Evolutionary conservation across 1,140 invertebrate species (phyloP).

Genomic region (Brachionus angularis): DNA sequence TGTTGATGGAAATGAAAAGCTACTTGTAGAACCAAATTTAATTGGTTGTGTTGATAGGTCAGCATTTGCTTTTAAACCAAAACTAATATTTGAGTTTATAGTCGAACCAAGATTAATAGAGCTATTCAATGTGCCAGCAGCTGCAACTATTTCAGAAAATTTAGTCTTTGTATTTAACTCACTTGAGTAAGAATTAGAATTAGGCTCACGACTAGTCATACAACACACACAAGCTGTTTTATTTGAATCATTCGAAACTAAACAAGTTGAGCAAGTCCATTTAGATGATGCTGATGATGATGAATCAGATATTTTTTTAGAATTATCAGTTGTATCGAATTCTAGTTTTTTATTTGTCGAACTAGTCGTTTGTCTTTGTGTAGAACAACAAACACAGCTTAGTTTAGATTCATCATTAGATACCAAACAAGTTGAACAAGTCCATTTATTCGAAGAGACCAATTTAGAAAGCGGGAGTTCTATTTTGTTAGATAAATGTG

Average conservation of each 20-base stretch:
- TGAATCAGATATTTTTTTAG: no score
- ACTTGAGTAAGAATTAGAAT: neutral
- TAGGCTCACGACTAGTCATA: neutral
- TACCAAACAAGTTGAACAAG: conserved; percentile 28
- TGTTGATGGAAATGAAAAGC: neutral
- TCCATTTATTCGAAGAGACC: conserved; percentile 40
- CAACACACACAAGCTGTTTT: neutral
- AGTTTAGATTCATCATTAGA: neutral
- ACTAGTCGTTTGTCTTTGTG: neutral
- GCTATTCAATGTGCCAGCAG: neutral
- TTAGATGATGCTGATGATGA: no score
- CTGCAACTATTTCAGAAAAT: conserved; percentile 19
- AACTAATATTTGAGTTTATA: neutral
- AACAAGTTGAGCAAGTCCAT: conserved; percentile 22
- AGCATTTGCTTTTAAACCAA: neutral
- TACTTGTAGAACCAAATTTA: neutral
- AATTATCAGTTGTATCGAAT: no score
- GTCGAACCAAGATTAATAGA: neutral
- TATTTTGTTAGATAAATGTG: no score
- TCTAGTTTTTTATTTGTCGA: neutral
- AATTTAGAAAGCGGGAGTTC: no score
- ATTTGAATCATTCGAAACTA: neutral
- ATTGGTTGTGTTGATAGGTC: neutral
- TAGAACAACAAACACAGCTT: neutral
- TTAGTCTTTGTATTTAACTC: neutral